Evolutionary conservation across 1,140 invertebrate genomes (phyloP).

Genomic region (Arctopsyche grandis): DNA sequence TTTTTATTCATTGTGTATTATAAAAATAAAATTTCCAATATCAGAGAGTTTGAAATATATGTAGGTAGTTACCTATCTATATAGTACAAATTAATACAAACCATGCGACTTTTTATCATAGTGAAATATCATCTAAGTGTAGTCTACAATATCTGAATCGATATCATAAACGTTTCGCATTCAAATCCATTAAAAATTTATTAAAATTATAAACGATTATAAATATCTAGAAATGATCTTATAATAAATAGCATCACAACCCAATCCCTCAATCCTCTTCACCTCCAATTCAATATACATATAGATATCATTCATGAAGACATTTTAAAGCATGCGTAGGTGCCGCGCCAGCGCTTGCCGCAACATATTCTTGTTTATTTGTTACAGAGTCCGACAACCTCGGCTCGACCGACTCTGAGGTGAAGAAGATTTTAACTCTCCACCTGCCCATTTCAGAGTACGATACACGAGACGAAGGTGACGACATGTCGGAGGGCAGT

Average conservation of each 20-base stretch:
- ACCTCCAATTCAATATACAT: neutral
- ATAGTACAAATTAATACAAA: neutral
- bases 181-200: neutral
- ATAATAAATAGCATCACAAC: too few relatives aligned
- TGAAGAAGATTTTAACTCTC: slow-evolving; percentile 88
- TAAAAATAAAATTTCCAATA: too few relatives aligned
- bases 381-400: slow-evolving; percentile 85
- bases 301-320: neutral
- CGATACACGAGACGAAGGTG: slow-evolving; percentile 70
- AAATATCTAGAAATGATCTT: too few relatives aligned
- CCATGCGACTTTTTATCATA: neutral
- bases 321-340: slow-evolving; percentile 28
- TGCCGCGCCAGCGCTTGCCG: slow-evolving; percentile 51
- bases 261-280: too few relatives aligned
- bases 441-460: slow-evolving; percentile 90
- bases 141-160: neutral
- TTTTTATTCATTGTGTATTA: too few relatives aligned
- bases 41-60: too few relatives aligned
- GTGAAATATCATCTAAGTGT: neutral
- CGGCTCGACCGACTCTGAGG: slow-evolving; percentile 86
- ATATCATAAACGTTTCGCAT: neutral
- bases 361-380: slow-evolving; percentile 52
- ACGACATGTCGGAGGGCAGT: slow-evolving; percentile 74
- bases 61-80: too few relatives aligned
- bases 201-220: too few relatives aligned